These are phyloP conservation scores for Nothura maculosa DNA, from an alignment of 2,797 vertebrate species.

Conservation along the genomic window DNA sequence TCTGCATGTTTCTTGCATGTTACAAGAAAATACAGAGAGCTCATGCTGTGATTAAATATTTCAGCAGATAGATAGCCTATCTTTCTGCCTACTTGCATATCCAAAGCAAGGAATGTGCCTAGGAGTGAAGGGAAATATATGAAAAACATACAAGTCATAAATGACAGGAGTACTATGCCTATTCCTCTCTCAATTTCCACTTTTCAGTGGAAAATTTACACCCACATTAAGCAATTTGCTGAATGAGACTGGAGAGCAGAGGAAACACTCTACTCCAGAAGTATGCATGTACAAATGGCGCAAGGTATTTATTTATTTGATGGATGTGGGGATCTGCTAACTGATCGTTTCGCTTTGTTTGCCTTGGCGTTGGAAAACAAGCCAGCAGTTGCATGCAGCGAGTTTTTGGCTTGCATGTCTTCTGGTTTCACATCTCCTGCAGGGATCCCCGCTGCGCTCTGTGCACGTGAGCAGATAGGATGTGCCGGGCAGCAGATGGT, in stretches of 20 bases:
- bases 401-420: not conserved
- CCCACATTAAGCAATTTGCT: not conserved
- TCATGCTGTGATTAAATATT: not conserved
- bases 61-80: not conserved
- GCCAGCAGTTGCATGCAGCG: not conserved
- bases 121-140: not conserved
- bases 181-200: not conserved
- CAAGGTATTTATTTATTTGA: rapidly evolving
- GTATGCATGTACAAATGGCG: rapidly evolving
- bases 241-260: not conserved
- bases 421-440: not conserved
- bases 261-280: not conserved
- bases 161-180: not conserved
- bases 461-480: not conserved
- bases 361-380: not conserved
- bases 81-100: not conserved
- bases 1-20: not conserved
- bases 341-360: not conserved
- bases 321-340: not conserved
- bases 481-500: not conserved
- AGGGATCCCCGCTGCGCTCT: not conserved
- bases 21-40: rapidly evolving
- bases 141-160: not conserved
- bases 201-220: not conserved
- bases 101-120: not conserved